Percentiles rank a stretch among this genome's conserved stretches.
These are phyloP conservation scores for Cydia pomonella DNA, from an alignment of 1,140 invertebrate genomes.

Conservation along the genomic window DNA sequence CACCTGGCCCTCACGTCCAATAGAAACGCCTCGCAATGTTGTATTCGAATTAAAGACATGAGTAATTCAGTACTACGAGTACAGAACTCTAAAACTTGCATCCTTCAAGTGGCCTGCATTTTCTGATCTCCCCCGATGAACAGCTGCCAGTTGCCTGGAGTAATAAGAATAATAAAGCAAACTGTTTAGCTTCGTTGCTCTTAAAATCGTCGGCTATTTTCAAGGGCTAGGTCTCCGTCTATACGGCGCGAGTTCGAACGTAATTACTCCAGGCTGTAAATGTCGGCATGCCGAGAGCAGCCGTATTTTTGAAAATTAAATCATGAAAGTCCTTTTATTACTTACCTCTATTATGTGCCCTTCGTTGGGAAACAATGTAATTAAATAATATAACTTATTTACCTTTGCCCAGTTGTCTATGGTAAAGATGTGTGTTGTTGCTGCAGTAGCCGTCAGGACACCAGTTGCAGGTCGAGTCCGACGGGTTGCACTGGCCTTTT, in stretches of 20 bases:
- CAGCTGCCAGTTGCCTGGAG: no score
- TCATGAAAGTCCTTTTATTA: constrained; percentile 16
- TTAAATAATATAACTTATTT: background rate
- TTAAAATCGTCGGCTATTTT: no score
- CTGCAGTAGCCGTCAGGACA: constrained; percentile 70
- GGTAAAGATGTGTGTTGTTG: constrained; percentile 65
- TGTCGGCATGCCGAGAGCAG: constrained; percentile 12
- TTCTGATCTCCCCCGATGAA: no score
- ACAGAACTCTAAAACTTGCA: no score
- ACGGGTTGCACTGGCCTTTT: constrained; percentile 67
- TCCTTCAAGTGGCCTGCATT: no score
- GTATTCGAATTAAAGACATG: no score
- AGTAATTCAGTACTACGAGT: no score
- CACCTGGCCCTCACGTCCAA: no score
- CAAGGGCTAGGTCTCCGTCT: no score
- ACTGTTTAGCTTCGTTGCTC: no score
- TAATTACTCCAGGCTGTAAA: constrained; percentile 24
- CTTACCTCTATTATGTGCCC: background rate
- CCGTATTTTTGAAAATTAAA: constrained; percentile 29
- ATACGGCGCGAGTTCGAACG: background rate
- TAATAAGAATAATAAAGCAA: no score
- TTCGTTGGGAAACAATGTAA: constrained; percentile 6
- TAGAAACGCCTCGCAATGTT: no score
- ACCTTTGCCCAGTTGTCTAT: constrained; percentile 62
- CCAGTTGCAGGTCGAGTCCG: constrained; percentile 67